A percentile compares a stretch with the other conserved stretches of the same genome.
phyloP scores from a whole-genome alignment of 1,140 invertebrate species.

The Tetramorium simillimum region DNA sequence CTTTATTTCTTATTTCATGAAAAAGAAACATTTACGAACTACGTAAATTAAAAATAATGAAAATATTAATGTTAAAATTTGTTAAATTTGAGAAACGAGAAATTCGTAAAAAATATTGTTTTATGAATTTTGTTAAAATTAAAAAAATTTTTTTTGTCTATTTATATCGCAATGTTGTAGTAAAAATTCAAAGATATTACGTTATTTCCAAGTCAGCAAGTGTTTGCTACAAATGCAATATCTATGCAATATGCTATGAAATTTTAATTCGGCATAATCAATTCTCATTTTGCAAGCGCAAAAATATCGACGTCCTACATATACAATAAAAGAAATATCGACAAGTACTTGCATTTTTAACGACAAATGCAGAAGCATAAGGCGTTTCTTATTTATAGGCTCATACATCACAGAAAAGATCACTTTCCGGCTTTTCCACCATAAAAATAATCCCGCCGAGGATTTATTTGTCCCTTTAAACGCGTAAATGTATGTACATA shows the following conservation, averaged over 20 bases:
- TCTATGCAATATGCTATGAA: neutral
- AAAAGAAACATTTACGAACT: neutral
- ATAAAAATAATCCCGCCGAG: conserved; percentile 42
- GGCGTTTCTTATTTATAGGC: conserved; percentile 26
- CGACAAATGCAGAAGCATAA: neutral
- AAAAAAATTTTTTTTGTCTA: neutral
- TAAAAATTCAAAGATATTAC: neutral
- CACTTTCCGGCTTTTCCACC: neutral
- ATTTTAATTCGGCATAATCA: neutral
- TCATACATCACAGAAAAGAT: conserved; percentile 6
- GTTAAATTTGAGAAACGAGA: neutral
- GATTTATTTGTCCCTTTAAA: conserved; percentile 44
- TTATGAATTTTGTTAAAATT: neutral
- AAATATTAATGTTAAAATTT: neutral
- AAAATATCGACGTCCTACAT: neutral
- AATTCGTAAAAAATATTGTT: neutral
- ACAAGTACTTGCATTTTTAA: neutral
- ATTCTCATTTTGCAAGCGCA: neutral
- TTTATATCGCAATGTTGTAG: neutral
- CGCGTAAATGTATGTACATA: neutral
- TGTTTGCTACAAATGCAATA: neutral
- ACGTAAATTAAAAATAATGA: neutral
- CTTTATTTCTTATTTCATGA: neutral
- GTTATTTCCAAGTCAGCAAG: neutral
- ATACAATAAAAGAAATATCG: neutral